Evolutionary conservation across 30 jellyfish, hydroid and myxozoan species (phyloP), one percentile per base, ranked within the genome.

Genomic region (Turritopsis dohrnii): DNA sequence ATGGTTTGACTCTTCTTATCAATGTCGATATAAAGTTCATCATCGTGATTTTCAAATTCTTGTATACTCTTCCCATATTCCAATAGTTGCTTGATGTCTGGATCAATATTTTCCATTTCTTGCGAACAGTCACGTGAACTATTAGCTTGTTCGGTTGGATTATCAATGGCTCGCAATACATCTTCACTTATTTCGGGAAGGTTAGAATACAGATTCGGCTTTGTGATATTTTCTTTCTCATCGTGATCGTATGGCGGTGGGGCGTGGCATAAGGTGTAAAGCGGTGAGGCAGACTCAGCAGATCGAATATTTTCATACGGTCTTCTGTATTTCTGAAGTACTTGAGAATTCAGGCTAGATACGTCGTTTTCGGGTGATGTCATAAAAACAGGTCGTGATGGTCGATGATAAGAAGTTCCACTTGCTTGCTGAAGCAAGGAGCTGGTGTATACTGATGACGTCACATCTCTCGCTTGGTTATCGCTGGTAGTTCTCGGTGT

Each of bases 201-300:
- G 19, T 69, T 69, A 7, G 77, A 69, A n/a, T 7, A 23, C 77
- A 69, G 30, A 41, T 41, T 41, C 7, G 77, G 77, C 22, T 1
- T 69, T 69, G 1, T 23, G 22, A 27, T n/a, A 69, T 23, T 27
- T 23, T 69, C 77, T 1, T 27, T 69, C 77, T 69, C 31, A 17
- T n/a, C 17, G 9, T 69, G 23, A 69, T 69, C 77, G 22, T 69
- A 69, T 69, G 77, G 77, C 22, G 77, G 77, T 19, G 77, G 77
- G 28, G 28, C 30, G 8, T 69, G 77, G 9, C 31, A 27, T 16
- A 69, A 7, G 77, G 28, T 69, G 77, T 69, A 69, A 69, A 21
- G 77, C 9, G 77, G 77, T 69, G 77, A 69, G 0, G 77, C 77
- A 8, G 77, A 69, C 23, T 69, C 77, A n/a, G 77, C 28, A 5